Base-by-base conservation (phyloP, 2,797 vertebrate genomes). In the Holocentrus rufus region DNA sequence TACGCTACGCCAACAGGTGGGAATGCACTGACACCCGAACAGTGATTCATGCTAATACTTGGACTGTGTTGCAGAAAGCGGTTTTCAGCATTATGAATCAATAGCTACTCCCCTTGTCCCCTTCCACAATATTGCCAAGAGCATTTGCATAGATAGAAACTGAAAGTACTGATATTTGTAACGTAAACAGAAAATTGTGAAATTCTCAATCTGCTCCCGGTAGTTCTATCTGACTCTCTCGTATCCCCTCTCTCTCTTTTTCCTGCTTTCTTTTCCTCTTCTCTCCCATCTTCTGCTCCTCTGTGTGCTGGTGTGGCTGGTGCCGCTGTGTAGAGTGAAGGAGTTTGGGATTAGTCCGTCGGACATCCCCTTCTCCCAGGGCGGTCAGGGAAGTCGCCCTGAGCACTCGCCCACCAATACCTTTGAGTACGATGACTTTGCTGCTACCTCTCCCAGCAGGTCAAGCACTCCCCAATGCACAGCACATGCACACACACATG, bases 301-400 rank as follows among this genome's bases (percentile, higher is more conserved):
- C 79, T 87, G 74, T 88, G 80, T 53, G 55, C 89, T 93, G 94
- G 90, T 82, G 92, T 78, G 76, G 72, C 79, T 52, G 80, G 69
- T 78, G 74, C 70, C 59, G 72, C 82, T 79, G 81, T 82, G 83
- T 94, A 98, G 97, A 96, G 97, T 98, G 93, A 98, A 98, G 95
- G 96, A 98, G 94, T 98, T 98, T 96, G 96, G 96, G 95, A 98
- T 98, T 93, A 97, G 96, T 95, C 96, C 96, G 76, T 97, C 96
- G 86, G 96, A 97, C 93, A 98, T 98, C 94, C 96, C 96, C 93
- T 98, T 98, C 95, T 96, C 95, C 89, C 96, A 97, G 95, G 94
- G 95, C 88, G 93, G 95, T 90, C 92, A 92, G 85, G 96, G 96
- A 91, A 95, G 94, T 93, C 96, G 95, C 93, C 93, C 97, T 93